Percentiles rank a stretch among this genome's conserved stretches.
These are phyloP conservation scores for Leptoteleia sp. DNA, from an alignment of 1,140 invertebrate species.

Conservation along the genomic window DNA sequence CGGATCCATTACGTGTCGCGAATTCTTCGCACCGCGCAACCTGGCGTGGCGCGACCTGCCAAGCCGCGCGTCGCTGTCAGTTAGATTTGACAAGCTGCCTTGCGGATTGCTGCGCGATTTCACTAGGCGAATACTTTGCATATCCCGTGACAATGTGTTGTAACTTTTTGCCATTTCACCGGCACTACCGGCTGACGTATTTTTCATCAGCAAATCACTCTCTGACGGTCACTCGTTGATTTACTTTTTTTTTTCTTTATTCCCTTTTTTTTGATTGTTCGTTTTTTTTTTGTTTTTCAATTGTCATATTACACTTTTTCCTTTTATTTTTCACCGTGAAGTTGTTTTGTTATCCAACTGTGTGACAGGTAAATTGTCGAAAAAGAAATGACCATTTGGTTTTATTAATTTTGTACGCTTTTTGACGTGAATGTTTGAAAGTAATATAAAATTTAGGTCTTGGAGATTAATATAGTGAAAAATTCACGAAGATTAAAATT, in stretches of 20 bases:
- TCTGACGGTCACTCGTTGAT: conserved; percentile 25
- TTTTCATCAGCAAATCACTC: conserved; percentile 46
- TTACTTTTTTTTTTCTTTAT: conserved; percentile 13
- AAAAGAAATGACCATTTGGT: no score
- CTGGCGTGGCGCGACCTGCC: background rate
- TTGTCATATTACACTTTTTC: no score
- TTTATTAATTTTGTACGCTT: no score
- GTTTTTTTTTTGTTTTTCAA: background rate
- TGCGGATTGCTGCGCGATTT: conserved; percentile 14
- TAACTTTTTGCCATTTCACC: conserved; percentile 40
- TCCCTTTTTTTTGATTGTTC: background rate
- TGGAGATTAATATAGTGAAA: no score
- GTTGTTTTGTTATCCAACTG: no score
- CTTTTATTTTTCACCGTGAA: no score
- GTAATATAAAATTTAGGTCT: no score
- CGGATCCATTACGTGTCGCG: conserved; percentile 64
- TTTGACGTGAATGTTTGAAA: no score
- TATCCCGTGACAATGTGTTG: conserved; percentile 46
- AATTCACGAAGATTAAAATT: no score
- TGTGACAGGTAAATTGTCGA: no score
- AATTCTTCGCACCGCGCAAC: conserved; percentile 30
- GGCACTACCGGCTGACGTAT: conserved; percentile 25
- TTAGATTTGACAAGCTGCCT: conserved; percentile 54
- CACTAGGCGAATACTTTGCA: conserved; percentile 39
- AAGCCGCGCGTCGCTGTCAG: conserved; percentile 43